Base-by-base conservation (phyloP, 2,888 invertebrate genomes). In the Onchidella celtica region DNA sequence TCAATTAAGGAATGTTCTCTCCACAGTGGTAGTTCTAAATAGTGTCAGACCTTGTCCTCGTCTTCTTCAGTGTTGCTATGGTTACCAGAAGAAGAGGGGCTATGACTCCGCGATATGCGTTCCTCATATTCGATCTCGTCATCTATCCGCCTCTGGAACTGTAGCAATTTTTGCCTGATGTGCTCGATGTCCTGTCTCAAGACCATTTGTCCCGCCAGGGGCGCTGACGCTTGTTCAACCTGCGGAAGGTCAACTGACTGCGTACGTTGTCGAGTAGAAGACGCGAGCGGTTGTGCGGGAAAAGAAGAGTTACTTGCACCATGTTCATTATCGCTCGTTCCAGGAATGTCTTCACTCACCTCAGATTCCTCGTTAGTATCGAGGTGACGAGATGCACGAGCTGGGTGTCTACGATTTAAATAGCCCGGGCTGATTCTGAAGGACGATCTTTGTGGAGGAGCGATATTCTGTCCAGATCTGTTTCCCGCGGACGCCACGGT, bases 131-230 rank as follows among this genome's bases (percentile, higher is more conserved):
- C 61, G 21, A 76, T 61, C 34, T 47, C 76, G 0, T 47, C 32
- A n/a, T 76, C 76, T 4, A 76, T 40, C 32, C 63, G 27, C n/a
- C 63, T 47, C 32, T 66, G 76, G 38, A 76, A 76, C n/a, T 66
- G 38, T 14, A 63, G 21, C 21, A 76, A 24, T 40, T 76, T 75
- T n/a, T 63, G 27, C 21, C 65, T 36, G 21, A 76, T 66, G 47
- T 76, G 47, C 2, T 66, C n/a, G 1, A 76, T 9, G 32, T 66
- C 66, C 2, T 66, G 47, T 40, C 63, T 40, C 4, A 76, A 40
- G 6, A 40, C 76, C 34, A 66, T 14, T 32, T 76, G 76, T 47
- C 55, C 55, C 24, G 40, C 47, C 0, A 32, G 47, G 14, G 74
- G 40, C 4, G 27, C 38, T 27, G 38, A 2, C 36, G 1, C 38